A percentile compares a stretch with the other conserved stretches of the same genome.
phyloP scores from a whole-genome alignment of 2,797 vertebrate genomes.

The Odontamblyopus rebecca region DNA sequence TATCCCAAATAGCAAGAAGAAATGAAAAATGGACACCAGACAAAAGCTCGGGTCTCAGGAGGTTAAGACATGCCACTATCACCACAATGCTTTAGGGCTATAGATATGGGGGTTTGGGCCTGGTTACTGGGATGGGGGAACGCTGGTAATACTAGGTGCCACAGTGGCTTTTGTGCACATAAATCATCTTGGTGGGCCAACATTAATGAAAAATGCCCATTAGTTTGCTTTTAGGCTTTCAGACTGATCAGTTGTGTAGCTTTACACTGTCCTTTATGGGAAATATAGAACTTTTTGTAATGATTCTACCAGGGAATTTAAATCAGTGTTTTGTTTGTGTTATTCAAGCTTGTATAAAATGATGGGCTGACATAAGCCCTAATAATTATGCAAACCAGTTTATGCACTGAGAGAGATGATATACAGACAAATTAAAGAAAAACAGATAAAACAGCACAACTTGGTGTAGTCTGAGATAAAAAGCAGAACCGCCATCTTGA shows the following conservation, averaged over 20 bases:
- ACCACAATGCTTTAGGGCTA: background rate
- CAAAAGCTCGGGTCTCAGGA: too few relatives aligned
- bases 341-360: background rate
- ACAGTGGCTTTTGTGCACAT: background rate
- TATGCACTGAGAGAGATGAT: background rate
- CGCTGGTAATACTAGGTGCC: background rate
- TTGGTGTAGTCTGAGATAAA: background rate
- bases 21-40: too few relatives aligned
- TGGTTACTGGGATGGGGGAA: background rate
- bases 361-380: background rate
- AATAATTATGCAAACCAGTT: too few relatives aligned
- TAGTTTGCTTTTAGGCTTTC: background rate
- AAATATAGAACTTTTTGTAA: background rate
- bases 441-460: background rate
- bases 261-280: background rate
- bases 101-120: background rate
- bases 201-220: too few relatives aligned
- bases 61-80: too few relatives aligned
- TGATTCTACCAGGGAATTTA: background rate
- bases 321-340: background rate
- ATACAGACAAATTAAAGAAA: background rate
- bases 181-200: too few relatives aligned
- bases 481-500: too few relatives aligned
- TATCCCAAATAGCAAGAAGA: too few relatives aligned
- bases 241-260: background rate